Evolutionary conservation across 2,797 vertebrate genomes (phyloP).

Genomic region (Lindbergichthys nudifrons): DNA sequence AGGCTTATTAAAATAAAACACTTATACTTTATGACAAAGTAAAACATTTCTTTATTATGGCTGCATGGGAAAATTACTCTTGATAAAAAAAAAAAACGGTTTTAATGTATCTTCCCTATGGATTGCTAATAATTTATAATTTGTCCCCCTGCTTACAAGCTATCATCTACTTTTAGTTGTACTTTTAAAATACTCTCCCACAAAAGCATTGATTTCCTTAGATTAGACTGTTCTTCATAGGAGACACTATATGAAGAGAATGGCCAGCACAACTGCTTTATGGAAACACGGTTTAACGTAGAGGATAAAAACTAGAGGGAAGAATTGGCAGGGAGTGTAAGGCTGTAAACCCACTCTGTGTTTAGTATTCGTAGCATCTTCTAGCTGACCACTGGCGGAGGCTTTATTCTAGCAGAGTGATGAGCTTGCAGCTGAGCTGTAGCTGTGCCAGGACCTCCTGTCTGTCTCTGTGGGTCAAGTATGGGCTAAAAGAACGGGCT

Average conservation of each 20-base stretch:
- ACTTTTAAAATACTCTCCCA: background rate
- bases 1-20: background rate
- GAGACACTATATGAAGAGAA: background rate
- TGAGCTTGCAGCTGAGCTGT: slow-evolving; percentile 60
- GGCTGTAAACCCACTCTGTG: slow-evolving; percentile 22
- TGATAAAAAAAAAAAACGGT: background rate
- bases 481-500: slow-evolving; percentile 32
- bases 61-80: background rate
- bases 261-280: background rate
- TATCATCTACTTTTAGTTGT: background rate
- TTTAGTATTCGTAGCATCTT: slow-evolving; percentile 39
- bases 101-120: background rate
- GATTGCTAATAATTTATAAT: background rate
- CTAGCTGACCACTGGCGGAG: slow-evolving; percentile 23
- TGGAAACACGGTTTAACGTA: slow-evolving; percentile 18
- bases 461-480: slow-evolving; percentile 50
- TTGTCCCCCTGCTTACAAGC: background rate
- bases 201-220: background rate
- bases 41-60: background rate
- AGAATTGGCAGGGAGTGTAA: slow-evolving; percentile 8
- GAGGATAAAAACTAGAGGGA: slow-evolving; percentile 1
- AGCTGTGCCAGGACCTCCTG: slow-evolving; percentile 52
- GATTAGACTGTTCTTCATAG: background rate
- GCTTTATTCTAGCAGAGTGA: slow-evolving; percentile 50
- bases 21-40: background rate